Percentiles rank a stretch among this genome's conserved stretches.
phyloP scores from a whole-genome alignment of 2,113 vertebrate genomes.

The cattle (Bos taurus) region ARS-UCD2.0 NC_037357.1:29189001-29189500 shows the following conservation, averaged over 20 bases:
- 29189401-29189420: not conserved
- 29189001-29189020: not conserved
- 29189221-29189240: not conserved
- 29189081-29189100: not conserved
- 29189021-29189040: not conserved
- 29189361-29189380: slow-evolving; percentile 8
- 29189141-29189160: not conserved
- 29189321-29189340: not conserved
- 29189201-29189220: slow-evolving; percentile 28
- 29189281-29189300: not conserved
- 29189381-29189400: not conserved
- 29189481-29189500: not conserved
- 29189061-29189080: not conserved
- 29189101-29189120: not conserved
- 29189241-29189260: not conserved
- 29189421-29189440: not conserved
- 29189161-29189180: not conserved
- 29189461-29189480: not conserved
- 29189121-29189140: not conserved
- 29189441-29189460: not conserved
- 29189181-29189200: not conserved
- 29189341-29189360: not conserved
- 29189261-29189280: not conserved
- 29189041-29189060: not conserved
- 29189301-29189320: not conserved